Base-by-base conservation (phyloP, 2,113 vertebrate genomes). In the Trichechus manatus region DNA sequence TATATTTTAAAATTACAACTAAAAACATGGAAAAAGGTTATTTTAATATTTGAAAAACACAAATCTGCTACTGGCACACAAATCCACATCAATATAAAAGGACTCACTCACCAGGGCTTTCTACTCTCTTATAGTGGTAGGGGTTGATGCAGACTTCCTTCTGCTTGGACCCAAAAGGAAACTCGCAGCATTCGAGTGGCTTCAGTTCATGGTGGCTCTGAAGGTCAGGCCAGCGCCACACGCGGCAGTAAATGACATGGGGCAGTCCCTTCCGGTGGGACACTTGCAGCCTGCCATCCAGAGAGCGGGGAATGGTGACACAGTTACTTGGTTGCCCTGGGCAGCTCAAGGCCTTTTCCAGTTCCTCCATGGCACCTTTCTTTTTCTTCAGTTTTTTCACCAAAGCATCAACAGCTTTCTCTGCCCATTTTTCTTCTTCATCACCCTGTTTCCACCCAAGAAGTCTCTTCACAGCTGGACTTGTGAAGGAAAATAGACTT, bases 101-200 rank as follows among this genome's bases (percentile, higher is more conserved):
- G 64, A 47, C 39, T 36, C 96, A 98, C 99, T 98, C 98, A 99
- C 99, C 99, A 88, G 99, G 99, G 98, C 99, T 99, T 96, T 99
- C 99, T 64, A 99, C 99, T 8, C 99, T 98, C 98, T 99, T 99
- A 97, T 99, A 99, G 98, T 99, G 99, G 98, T 99, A 99, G 87
- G 99, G 99, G 96, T 99, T 99, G 98, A 99, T 99, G 97, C 99
- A 99, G 95, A 99, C 99, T 61, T 99, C 99, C 98, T 99, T 99
- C 99, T 99, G 99, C 95, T 99, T 99, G 93, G 99, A 99, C 36
- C 99, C 99, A 2, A 99, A 99, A 5, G 99, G 99, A 97, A 99
- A 99, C 99, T 99, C 99, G 0, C 99, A 99, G 98, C 99, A 99
- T 96, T 99, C 99, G 98, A 99, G 98, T 1, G 99, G 99, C 95